phyloP scores from a whole-genome alignment of 1,140 invertebrate genomes.

The Drosophila pseudoobscura region DNA sequence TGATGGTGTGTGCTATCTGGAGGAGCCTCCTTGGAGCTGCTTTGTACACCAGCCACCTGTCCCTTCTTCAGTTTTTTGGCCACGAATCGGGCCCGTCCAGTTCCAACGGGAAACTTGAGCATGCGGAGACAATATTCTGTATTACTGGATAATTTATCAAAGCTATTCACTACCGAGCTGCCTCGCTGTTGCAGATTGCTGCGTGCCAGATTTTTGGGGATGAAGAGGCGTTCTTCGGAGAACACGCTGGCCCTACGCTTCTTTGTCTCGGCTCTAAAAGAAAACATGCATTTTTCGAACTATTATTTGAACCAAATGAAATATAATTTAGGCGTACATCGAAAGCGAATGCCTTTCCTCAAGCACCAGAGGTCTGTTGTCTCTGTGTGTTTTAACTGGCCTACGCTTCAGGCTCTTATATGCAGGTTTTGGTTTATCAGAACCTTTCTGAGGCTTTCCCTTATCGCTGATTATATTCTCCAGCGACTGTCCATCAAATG shows the following conservation, averaged over 20 bases:
- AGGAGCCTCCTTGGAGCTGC: neutral
- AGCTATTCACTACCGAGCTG: slow-evolving; percentile 8
- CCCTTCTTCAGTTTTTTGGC: slow-evolving; percentile 50
- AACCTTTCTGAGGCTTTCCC: too few relatives aligned
- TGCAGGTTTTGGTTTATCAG: too few relatives aligned
- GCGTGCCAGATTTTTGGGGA: slow-evolving; percentile 62
- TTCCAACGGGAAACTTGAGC: slow-evolving; percentile 58
- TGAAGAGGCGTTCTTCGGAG: slow-evolving; percentile 53
- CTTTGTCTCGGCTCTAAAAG: slow-evolving; percentile 63
- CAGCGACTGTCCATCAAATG: too few relatives aligned
- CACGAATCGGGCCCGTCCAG: slow-evolving; percentile 51
- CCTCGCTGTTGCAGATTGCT: slow-evolving; percentile 43
- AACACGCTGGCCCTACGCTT: slow-evolving; percentile 64
- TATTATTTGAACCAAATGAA: neutral
- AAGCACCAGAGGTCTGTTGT: slow-evolving; percentile 46
- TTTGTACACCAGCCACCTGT: neutral
- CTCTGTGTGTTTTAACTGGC: neutral
- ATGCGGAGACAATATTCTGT: slow-evolving; percentile 50
- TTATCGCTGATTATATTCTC: too few relatives aligned
- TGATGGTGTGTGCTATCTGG: neutral
- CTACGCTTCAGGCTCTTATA: neutral
- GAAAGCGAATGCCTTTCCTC: slow-evolving; percentile 60
- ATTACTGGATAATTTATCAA: slow-evolving; percentile 2
- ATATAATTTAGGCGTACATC: slow-evolving; percentile 27
- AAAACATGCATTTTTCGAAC: neutral